Evolutionary conservation across 2,797 vertebrate genomes (phyloP).

Genomic region (Rhinella marina): DNA sequence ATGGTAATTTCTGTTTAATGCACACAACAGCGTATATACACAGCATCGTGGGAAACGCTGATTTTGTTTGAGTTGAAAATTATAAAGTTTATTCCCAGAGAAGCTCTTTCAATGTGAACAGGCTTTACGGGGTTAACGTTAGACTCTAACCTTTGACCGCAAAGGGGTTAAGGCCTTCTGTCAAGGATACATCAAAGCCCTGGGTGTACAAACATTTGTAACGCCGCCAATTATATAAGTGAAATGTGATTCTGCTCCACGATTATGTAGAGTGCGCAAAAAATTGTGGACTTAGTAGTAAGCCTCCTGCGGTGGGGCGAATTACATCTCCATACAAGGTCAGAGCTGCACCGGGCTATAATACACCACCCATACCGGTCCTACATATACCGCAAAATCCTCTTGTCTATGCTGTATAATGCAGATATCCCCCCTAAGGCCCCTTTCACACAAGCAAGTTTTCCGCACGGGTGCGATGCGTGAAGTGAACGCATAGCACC

Average conservation of each 20-base stretch:
- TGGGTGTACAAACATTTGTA: neutral
- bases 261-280: neutral
- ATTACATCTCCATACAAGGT: neutral
- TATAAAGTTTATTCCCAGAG: neutral
- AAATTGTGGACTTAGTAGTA: neutral
- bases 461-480: no score
- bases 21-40: neutral
- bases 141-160: neutral
- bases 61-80: neutral
- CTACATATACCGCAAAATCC: no score
- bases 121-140: neutral
- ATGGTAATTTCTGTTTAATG: no score
- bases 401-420: no score
- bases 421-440: no score
- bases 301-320: neutral
- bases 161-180: neutral
- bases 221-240: neutral
- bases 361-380: no score
- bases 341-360: neutral
- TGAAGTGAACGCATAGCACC: no score
- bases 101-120: neutral
- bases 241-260: neutral
- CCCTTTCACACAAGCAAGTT: no score
- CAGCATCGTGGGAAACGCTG: neutral
- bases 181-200: conserved; percentile 13